Percentiles rank a stretch among this genome's conserved stretches.
phyloP scores from a whole-genome alignment of 92 coral and sea anemone genomes.

The Epizoanthus stellaris region DNA sequence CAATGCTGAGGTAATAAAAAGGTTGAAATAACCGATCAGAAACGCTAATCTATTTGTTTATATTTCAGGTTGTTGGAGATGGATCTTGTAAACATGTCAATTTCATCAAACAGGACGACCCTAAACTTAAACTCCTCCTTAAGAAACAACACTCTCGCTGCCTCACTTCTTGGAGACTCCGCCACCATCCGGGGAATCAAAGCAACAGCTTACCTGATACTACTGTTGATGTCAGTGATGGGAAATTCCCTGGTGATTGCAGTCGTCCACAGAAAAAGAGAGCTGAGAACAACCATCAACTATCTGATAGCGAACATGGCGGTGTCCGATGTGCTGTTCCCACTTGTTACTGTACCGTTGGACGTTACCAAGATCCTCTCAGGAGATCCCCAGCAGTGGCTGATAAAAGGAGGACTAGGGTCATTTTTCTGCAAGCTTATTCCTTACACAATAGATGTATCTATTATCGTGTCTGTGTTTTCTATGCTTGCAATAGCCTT shows the following conservation, averaged over 20 bases:
- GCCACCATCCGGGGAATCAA: not conserved
- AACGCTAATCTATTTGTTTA: no score
- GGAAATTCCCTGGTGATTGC: conserved; percentile 21
- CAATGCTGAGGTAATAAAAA: no score
- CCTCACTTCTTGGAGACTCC: not conserved
- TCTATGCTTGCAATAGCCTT: conserved; percentile 15
- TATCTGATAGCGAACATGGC: conserved; percentile 36
- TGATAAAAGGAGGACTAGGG: conserved; percentile 6
- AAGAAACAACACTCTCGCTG: no score
- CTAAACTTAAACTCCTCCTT: no score
- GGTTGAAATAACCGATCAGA: no score
- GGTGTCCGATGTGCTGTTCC: conserved; percentile 6
- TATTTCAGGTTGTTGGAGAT: no score
- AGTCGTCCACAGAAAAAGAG: conserved; percentile 11
- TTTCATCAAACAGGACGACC: no score
- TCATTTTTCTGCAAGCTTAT: not conserved
- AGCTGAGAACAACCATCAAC: conserved; percentile 17
- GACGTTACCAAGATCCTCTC: not conserved
- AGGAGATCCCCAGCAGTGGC: not conserved
- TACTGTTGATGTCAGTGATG: not conserved
- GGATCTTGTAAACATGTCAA: no score
- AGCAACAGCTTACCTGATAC: not conserved
- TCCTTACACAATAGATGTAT: not conserved
- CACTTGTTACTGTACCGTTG: not conserved
- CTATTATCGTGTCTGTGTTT: conserved; percentile 8